A percentile compares a stretch with the other conserved stretches of the same genome.
Conservation (phyloP, 2,888 invertebrate genomes). For the Dryobotodes eremita region DNA sequence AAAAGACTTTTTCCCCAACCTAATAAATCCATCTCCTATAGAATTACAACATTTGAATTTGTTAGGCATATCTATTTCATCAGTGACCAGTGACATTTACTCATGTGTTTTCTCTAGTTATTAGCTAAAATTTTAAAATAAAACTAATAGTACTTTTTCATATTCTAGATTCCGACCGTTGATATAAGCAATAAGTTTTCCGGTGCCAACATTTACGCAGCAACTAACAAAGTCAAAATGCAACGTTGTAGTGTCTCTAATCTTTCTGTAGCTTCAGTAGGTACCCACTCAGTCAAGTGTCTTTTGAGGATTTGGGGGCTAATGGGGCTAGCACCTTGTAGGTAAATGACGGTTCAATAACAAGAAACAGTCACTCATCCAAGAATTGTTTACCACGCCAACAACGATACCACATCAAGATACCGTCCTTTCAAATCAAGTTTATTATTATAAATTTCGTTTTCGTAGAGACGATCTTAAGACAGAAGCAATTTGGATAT, state of each 20-base stretch:
- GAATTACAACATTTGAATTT: not conserved
- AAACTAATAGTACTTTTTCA: not conserved
- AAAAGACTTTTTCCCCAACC: no score
- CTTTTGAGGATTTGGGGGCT: not conserved
- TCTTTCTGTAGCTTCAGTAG: not conserved
- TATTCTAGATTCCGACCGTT: not conserved
- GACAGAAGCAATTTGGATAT: no score
- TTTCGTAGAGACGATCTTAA: no score
- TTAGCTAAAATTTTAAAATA: not conserved
- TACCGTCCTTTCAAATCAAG: no score
- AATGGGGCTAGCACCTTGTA: not conserved
- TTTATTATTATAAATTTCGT: no score
- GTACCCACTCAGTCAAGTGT: not conserved
- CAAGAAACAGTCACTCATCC: no score
- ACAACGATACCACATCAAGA: no score
- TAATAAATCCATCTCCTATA: no score
- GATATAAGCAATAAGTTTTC: not conserved
- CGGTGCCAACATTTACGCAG: no score
- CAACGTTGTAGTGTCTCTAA: not conserved
- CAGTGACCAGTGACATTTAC: constrained; percentile 1
- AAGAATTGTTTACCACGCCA: no score
- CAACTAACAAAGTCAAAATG: not conserved
- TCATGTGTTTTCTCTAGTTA: not conserved
- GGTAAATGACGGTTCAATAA: no score
- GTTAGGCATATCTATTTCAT: not conserved